Conservation (phyloP, 2,797 vertebrate genomes). For the Chelon labrosus region DNA sequence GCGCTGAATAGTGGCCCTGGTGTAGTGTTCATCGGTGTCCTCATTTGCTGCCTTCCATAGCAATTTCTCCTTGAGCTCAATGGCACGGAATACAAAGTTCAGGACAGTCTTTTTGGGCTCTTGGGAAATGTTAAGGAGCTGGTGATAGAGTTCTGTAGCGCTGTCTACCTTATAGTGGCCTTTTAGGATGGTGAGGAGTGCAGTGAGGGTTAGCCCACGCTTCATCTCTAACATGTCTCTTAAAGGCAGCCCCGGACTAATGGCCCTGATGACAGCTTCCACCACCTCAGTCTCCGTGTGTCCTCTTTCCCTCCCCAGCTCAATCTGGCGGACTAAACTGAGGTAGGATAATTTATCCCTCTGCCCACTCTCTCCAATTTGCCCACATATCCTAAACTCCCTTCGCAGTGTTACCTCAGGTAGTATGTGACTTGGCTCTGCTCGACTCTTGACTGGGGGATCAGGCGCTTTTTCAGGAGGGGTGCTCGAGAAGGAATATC, state of each 20-base stretch:
- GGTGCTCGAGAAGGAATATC: too few species aligned
- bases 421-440: not conserved
- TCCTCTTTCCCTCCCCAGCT: not conserved
- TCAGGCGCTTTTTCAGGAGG: not conserved
- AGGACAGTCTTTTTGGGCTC: slow-evolving; percentile 19
- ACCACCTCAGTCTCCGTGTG: slow-evolving; percentile 2
- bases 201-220: not conserved
- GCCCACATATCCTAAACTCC: slow-evolving; percentile 13
- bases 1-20: slow-evolving; percentile 18
- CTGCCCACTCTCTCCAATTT: slow-evolving; percentile 1
- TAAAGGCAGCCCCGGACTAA: not conserved
- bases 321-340: not conserved
- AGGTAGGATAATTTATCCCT: slow-evolving; percentile 6
- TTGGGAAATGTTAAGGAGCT: slow-evolving; percentile 26
- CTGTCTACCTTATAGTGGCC: slow-evolving; percentile 12
- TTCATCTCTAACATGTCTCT: slow-evolving; percentile 29
- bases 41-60: slow-evolving; percentile 31
- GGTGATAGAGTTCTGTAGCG: slow-evolving; percentile 20
- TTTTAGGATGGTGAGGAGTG: slow-evolving; percentile 11
- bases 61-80: slow-evolving; percentile 9
- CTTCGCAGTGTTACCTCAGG: slow-evolving; percentile 22
- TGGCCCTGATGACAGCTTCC: not conserved
- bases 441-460: not conserved
- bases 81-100: slow-evolving; percentile 23
- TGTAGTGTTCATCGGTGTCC: slow-evolving; percentile 38